These are phyloP conservation scores for Spicauda simplicius DNA, from an alignment of 2,888 invertebrate species.

Conservation along the genomic window DNA sequence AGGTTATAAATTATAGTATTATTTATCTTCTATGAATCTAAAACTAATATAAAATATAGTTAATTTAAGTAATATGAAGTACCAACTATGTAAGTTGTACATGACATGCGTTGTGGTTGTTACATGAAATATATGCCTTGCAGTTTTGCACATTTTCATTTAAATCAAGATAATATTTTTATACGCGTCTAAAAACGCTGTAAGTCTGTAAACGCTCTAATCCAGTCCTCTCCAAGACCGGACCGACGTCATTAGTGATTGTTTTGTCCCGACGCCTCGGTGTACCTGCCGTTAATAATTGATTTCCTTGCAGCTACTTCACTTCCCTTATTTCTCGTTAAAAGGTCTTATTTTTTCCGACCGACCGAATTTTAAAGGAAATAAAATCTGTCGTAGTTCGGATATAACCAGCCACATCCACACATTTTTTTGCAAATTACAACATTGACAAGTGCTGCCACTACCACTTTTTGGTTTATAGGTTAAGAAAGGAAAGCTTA, in stretches of 20 bases:
- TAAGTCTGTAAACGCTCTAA: background rate
- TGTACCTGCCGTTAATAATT: conserved; percentile 9
- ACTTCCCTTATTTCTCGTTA: background rate
- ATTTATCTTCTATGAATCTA: too few species aligned
- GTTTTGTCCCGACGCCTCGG: conserved; percentile 1
- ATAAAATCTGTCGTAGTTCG: background rate
- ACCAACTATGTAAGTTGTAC: too few species aligned
- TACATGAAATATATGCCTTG: too few species aligned
- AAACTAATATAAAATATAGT: too few species aligned
- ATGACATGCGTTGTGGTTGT: too few species aligned
- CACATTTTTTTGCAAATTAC: too few species aligned
- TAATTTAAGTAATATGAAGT: too few species aligned
- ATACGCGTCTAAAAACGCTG: background rate
- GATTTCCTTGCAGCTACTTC: conserved; percentile 3
- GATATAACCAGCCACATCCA: too few species aligned
- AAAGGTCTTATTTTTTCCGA: background rate
- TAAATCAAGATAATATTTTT: background rate
- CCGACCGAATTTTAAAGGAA: background rate
- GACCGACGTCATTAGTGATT: conserved; percentile 18
- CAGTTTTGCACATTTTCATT: background rate
- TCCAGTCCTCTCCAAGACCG: background rate
- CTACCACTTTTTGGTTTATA: too few species aligned
- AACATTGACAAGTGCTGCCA: too few species aligned
- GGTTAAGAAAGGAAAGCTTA: too few species aligned
- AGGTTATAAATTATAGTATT: too few species aligned